These are phyloP conservation scores for Acronicta psi DNA, from an alignment of 2,888 invertebrate genomes.

Conservation along the genomic window DNA sequence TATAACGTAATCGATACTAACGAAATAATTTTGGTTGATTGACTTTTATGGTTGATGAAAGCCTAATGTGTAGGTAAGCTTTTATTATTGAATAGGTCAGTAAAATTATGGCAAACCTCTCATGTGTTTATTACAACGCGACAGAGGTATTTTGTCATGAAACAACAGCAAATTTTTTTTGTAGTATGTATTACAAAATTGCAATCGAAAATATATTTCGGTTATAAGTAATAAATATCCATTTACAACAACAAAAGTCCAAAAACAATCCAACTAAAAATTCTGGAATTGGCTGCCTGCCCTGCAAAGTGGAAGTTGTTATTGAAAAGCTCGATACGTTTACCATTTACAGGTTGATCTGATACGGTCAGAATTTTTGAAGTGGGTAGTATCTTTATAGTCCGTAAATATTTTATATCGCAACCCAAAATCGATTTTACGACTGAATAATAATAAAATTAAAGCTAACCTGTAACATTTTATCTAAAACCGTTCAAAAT, in stretches of 20 bases:
- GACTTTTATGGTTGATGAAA: slow-evolving; percentile 39
- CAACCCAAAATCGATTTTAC: slow-evolving; percentile 12
- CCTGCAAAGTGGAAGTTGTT: no score
- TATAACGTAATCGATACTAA: slow-evolving; percentile 42
- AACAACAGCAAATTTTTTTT: not conserved
- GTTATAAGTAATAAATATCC: no score
- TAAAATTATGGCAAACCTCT: not conserved
- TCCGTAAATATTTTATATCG: slow-evolving; percentile 18
- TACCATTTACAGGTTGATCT: not conserved
- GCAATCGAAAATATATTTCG: no score
- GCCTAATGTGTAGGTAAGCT: slow-evolving; percentile 6
- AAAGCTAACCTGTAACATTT: slow-evolving; percentile 14
- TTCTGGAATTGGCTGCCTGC: no score
- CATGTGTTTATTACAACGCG: not conserved
- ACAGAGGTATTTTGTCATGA: not conserved
- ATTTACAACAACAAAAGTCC: no score
- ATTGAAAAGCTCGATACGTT: no score
- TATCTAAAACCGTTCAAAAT: slow-evolving; percentile 25
- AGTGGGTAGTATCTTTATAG: slow-evolving; percentile 9
- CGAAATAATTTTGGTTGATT: slow-evolving; percentile 45
- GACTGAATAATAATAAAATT: slow-evolving; percentile 18
- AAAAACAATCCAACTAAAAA: no score
- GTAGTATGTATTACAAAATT: no score
- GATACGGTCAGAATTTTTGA: slow-evolving; percentile 6
- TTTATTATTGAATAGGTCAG: slow-evolving; percentile 1